Evolutionary conservation across 2,113 vertebrate species (phyloP).

Genomic region (Columbina picui): DNA sequence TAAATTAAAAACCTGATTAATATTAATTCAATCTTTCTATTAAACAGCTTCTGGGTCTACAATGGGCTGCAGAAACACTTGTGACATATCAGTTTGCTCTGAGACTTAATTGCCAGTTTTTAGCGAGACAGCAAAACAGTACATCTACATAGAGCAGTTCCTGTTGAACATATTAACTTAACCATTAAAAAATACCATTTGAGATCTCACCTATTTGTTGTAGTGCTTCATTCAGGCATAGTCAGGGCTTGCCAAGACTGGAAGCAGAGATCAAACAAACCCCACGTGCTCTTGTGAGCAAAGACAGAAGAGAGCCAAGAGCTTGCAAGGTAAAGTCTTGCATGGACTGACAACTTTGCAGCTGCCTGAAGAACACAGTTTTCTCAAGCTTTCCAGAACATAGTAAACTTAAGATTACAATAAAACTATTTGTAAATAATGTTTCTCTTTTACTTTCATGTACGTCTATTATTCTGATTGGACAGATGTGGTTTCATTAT

Average conservation of each 20-base stretch:
- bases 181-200: background rate
- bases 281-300: background rate
- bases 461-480: background rate
- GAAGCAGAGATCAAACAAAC: slow-evolving; percentile 50
- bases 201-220: background rate
- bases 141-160: background rate
- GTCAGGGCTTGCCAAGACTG: slow-evolving; percentile 31
- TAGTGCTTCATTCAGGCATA: background rate
- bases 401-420: no score
- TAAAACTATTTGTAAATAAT: background rate
- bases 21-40: background rate
- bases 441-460: background rate
- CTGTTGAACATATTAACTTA: background rate
- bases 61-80: background rate
- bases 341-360: background rate
- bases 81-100: fast-evolving
- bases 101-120: background rate
- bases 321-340: background rate
- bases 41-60: background rate
- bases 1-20: background rate
- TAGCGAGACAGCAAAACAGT: background rate
- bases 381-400: background rate
- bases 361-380: background rate
- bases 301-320: background rate
- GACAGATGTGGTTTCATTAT: background rate